Percentiles rank a stretch among this genome's conserved stretches.
Evolutionary conservation across 2,888 invertebrate species (phyloP).

Genomic region (Cetonia aurata): DNA sequence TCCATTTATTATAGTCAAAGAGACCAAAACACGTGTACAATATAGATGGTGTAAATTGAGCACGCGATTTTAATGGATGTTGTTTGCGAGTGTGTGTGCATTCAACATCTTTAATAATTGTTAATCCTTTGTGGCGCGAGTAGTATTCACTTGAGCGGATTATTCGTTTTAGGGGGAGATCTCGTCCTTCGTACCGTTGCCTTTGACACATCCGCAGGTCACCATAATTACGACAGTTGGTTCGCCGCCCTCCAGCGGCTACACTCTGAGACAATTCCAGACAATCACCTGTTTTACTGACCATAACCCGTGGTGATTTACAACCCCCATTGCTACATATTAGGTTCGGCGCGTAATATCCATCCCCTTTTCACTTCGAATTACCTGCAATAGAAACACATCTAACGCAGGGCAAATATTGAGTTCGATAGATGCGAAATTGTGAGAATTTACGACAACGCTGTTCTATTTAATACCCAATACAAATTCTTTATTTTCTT

Average conservation of each 20-base stretch:
- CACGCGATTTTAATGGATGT: constrained; percentile 42
- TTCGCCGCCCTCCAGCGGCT: constrained; percentile 52
- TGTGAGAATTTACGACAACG: constrained; percentile 20
- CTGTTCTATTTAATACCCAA: neutral
- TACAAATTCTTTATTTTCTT: no score
- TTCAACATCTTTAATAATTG: constrained; percentile 46
- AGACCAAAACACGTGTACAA: constrained; percentile 39
- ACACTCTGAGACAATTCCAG: constrained; percentile 58
- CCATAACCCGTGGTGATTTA: constrained; percentile 58
- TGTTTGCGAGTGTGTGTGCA: constrained; percentile 34
- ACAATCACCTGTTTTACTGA: constrained; percentile 62
- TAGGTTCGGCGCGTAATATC: constrained; percentile 37
- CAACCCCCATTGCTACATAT: constrained; percentile 45
- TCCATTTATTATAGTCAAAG: constrained; percentile 37
- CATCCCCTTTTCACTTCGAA: constrained; percentile 38
- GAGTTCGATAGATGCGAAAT: constrained; percentile 32
- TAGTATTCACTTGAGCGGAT: constrained; percentile 46
- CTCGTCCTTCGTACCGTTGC: constrained; percentile 44
- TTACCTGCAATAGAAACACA: constrained; percentile 39
- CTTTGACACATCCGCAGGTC: constrained; percentile 57
- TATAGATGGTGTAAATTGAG: constrained; percentile 42
- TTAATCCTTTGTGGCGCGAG: constrained; percentile 45
- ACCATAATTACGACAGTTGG: constrained; percentile 56
- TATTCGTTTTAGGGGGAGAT: constrained; percentile 46
- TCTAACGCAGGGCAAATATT: constrained; percentile 27